Percentiles rank a stretch among this genome's conserved stretches.
Evolutionary conservation across 1,140 invertebrate genomes (phyloP).

Genomic region (Apis florea): DNA sequence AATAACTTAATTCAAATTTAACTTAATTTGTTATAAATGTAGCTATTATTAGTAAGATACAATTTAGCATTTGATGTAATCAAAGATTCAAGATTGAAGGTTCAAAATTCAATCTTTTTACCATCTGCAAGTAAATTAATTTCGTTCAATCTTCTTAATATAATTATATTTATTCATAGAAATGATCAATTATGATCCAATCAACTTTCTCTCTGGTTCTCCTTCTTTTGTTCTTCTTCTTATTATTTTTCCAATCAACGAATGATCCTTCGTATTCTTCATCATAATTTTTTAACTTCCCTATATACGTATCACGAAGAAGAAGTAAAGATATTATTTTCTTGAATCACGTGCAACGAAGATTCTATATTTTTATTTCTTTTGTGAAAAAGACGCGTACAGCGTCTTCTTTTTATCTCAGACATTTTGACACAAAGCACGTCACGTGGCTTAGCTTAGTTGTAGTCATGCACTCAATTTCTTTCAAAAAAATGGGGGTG

Average conservation of each 20-base stretch:
- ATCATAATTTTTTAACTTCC: neutral
- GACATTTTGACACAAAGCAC: conserved; percentile 45
- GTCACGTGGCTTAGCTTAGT: conserved; percentile 17
- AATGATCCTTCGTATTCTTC: too few species aligned
- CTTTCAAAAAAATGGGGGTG: conserved; percentile 19
- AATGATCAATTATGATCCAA: too few species aligned
- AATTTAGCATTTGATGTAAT: too few species aligned
- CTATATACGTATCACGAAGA: neutral
- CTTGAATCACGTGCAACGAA: neutral
- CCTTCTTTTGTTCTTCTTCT: neutral
- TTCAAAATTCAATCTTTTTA: too few species aligned
- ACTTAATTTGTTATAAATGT: too few species aligned
- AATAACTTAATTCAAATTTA: too few species aligned
- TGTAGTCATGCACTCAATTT: conserved; percentile 30
- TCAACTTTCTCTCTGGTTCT: neutral
- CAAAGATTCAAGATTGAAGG: too few species aligned
- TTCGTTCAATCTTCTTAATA: too few species aligned
- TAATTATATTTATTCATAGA: too few species aligned
- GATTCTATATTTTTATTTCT: neutral
- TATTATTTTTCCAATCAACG: neutral
- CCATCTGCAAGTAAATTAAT: too few species aligned
- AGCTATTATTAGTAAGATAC: too few species aligned
- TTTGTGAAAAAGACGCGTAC: neutral
- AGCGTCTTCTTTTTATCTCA: conserved; percentile 21
- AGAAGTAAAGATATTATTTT: neutral